A percentile compares a stretch with the other conserved stretches of the same genome.
These are phyloP conservation scores for Pelmatolapia mariae DNA, from an alignment of 2,113 vertebrate species.

Conservation along the genomic window DNA sequence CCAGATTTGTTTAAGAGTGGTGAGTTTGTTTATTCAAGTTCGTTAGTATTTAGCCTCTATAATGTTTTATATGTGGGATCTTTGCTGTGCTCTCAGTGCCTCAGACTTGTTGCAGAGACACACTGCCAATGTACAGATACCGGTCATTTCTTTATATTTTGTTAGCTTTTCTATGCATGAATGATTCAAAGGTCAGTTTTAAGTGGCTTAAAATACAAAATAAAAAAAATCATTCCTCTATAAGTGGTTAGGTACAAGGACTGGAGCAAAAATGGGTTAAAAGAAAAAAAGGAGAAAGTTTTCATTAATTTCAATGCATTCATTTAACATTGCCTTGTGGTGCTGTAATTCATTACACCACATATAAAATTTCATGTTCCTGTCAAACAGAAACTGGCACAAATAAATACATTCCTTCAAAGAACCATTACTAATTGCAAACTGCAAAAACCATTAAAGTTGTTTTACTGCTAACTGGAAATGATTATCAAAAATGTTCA, in stretches of 20 bases:
- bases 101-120: background rate
- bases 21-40: background rate
- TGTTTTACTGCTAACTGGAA: background rate
- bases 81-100: background rate
- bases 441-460: background rate
- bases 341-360: background rate
- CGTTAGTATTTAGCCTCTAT: background rate
- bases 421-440: background rate
- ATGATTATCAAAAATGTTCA: background rate
- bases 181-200: background rate
- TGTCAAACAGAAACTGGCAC: background rate
- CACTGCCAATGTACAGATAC: background rate
- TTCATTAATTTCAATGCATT: background rate
- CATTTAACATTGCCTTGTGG: background rate
- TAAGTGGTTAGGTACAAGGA: background rate
- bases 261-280: background rate
- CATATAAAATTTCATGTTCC: background rate
- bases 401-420: background rate
- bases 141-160: background rate
- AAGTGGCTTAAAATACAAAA: background rate
- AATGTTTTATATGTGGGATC: background rate
- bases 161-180: background rate
- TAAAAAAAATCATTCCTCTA: background rate
- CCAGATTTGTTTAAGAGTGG: background rate
- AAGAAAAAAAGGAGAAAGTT: background rate